Percentiles rank a stretch among this genome's conserved stretches.
Evolutionary conservation across 1,140 invertebrate species (phyloP).

Genomic region (Heliconius nattereri): DNA sequence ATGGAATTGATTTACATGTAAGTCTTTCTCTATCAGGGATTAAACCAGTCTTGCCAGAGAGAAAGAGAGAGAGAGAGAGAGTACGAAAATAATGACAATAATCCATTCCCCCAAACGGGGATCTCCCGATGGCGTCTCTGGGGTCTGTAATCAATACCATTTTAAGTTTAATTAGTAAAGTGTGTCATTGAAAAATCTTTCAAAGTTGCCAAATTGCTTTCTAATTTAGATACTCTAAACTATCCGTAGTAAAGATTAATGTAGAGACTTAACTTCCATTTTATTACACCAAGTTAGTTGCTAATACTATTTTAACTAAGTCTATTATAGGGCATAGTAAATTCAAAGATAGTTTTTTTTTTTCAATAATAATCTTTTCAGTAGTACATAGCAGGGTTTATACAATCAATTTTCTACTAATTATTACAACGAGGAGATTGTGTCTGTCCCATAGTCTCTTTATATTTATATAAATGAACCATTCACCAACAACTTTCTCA

Average conservation of each 20-base stretch:
- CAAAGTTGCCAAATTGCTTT: neutral
- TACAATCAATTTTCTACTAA: too few relatives aligned
- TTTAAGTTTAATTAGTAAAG: neutral
- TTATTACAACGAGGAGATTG: too few relatives aligned
- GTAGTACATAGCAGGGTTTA: too few relatives aligned
- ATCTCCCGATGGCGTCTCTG: too few relatives aligned
- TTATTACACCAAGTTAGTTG: neutral
- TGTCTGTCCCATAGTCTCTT: too few relatives aligned
- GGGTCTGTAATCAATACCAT: neutral
- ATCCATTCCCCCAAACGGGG: too few relatives aligned
- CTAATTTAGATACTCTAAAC: neutral
- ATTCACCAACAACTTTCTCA: neutral
- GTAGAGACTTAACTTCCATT: neutral
- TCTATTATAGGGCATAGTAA: neutral
- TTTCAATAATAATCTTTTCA: too few relatives aligned
- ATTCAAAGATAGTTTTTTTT: neutral
- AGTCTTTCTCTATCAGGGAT: too few relatives aligned
- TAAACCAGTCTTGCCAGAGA: too few relatives aligned
- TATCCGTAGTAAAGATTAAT: neutral
- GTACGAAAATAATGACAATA: too few relatives aligned
- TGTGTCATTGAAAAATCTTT: constrained; percentile 9
- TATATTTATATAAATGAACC: neutral
- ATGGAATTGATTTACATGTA: too few relatives aligned
- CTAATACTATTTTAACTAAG: neutral
- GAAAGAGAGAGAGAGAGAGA: too few relatives aligned